Evolutionary conservation across 2,888 invertebrate species (phyloP), one percentile per base, ranked within the genome.

Genomic region (Dexiosoma caninum): DNA sequence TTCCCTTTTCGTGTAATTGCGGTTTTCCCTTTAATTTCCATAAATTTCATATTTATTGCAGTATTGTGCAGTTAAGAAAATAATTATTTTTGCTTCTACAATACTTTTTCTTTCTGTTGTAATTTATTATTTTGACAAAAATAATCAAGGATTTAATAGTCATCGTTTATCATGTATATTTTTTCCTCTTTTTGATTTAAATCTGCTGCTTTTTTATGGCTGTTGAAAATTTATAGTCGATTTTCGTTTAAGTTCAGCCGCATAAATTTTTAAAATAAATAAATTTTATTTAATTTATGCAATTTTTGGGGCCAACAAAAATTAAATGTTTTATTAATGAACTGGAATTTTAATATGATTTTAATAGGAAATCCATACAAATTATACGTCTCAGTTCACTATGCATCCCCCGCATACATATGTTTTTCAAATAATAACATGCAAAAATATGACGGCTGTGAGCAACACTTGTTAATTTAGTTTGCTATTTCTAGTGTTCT

Each of bases 11-110:
- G 53, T 40, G 42, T 37, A 59, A 46, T 55, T 67, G 32, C 42
- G 19, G 27, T 55, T 44, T 21, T 59, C 4, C 8, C 42, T 0
- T 30, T 16, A 0, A 70, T 70, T 70, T 70, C 57, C 46, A 70
- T 70, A 57, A 59, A 57, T 57, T 37, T 70, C 46, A 46, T 37
- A 70, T 70, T 70, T 70, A n/a, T 35, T 44, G 55, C 55, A 57
- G 57, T 32, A 44, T 57, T 32, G 0, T 35, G 30, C 32, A 35
- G 30, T 32, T 32, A 8, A 32, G 21, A 42, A 42, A 19, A 27
- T 32, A 67, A 55, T 53, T 55, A 40, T 66, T 51, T 51, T 10
- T 40, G 30, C 19, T 40, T 7, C 27, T 32, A 30, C 19, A 55
- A 49, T n/a, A n/a, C 19, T 35, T 21, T 21, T 14, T 9, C 0